Conservation (phyloP, 2,888 invertebrate species). For the Liopterus haemorrhoidalis region DNA sequence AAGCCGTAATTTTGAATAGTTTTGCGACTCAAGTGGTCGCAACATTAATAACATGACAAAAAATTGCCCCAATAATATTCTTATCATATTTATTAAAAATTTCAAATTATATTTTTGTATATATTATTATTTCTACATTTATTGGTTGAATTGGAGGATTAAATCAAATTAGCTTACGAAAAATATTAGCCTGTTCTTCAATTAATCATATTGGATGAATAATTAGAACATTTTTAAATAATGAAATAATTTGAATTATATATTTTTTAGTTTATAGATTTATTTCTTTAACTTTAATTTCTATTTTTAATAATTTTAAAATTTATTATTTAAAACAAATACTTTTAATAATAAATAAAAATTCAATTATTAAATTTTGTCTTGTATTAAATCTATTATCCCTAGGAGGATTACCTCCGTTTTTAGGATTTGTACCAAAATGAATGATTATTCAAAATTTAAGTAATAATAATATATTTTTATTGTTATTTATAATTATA, state of each 20-base stretch:
- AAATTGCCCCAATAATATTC: constrained; percentile 57
- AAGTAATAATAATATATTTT: constrained; percentile 46
- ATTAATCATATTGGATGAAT: constrained; percentile 58
- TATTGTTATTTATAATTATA: constrained; percentile 49
- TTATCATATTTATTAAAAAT: constrained; percentile 43
- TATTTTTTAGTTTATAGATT: constrained; percentile 49
- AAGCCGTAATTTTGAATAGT: no score
- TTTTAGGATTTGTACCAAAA: constrained; percentile 58
- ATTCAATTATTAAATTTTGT: constrained; percentile 47
- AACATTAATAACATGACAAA: constrained; percentile 61
- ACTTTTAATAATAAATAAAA: constrained; percentile 45
- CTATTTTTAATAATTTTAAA: constrained; percentile 48
- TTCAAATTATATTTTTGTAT: constrained; percentile 16
- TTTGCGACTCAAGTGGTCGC: no score
- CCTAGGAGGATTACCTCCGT: constrained; percentile 54
- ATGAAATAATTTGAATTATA: constrained; percentile 47
- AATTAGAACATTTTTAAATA: constrained; percentile 47
- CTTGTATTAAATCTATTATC: constrained; percentile 53
- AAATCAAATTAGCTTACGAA: constrained; percentile 44
- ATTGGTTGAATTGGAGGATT: constrained; percentile 51
- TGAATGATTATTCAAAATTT: constrained; percentile 53
- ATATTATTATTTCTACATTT: constrained; percentile 45
- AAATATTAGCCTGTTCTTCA: constrained; percentile 57
- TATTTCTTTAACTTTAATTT: constrained; percentile 47
- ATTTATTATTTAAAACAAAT: constrained; percentile 51